Evolutionary conservation across 2,888 invertebrate species (phyloP).

Genomic region (Apamea monoglypha): DNA sequence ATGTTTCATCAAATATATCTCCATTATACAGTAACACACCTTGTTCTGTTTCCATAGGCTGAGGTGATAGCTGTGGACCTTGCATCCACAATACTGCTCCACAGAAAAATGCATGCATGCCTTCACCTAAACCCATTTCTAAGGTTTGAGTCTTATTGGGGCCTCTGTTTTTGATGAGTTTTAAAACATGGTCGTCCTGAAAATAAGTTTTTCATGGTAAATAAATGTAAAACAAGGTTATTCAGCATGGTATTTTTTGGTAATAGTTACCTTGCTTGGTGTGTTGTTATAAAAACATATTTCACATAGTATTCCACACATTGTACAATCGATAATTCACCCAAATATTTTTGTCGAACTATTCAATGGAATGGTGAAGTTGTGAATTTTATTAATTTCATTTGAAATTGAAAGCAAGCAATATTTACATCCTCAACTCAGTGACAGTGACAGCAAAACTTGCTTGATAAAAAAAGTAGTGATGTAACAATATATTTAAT

Average conservation of each 20-base stretch:
- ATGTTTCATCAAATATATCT: slow-evolving; percentile 93
- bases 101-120: slow-evolving; percentile 79
- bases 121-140: slow-evolving; percentile 68
- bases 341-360: background rate
- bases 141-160: slow-evolving; percentile 84
- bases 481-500: background rate
- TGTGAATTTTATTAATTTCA: background rate
- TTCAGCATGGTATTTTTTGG: background rate
- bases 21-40: slow-evolving; percentile 96
- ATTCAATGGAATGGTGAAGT: background rate
- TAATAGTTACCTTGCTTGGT: slow-evolving; percentile 64
- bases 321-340: slow-evolving; percentile 56
- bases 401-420: background rate
- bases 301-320: slow-evolving; percentile 90
- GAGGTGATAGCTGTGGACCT: slow-evolving; percentile 91
- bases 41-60: slow-evolving; percentile 92
- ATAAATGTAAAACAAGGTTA: slow-evolving; percentile 27
- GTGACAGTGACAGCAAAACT: background rate
- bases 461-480: background rate
- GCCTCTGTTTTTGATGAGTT: slow-evolving; percentile 89
- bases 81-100: slow-evolving; percentile 96
- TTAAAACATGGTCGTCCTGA: slow-evolving; percentile 79
- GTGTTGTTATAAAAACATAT: slow-evolving; percentile 72
- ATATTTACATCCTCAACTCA: background rate
- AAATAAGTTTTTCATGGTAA: slow-evolving; percentile 50